Percentiles rank a stretch among this genome's conserved stretches.
Conservation (phyloP, 2,113 vertebrate species). For the Semnopithecus entellus region DNA sequence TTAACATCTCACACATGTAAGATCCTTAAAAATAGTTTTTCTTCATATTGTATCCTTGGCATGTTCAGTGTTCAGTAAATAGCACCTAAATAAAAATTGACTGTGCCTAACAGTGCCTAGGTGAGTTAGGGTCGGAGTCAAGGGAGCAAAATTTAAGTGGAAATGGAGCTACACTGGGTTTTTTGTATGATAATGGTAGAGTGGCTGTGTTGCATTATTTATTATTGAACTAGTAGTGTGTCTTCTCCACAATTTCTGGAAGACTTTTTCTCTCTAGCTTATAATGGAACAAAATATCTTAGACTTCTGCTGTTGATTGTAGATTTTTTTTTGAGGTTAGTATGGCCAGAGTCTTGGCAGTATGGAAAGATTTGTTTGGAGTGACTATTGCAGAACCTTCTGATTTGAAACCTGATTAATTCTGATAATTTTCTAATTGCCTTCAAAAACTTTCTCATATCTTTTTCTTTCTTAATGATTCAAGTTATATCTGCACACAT, state of each 20-base stretch:
- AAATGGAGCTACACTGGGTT: background rate
- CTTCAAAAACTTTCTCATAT: background rate
- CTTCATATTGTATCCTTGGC: background rate
- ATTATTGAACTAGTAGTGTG: background rate
- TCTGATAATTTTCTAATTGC: slow-evolving; percentile 23
- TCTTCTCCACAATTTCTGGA: background rate
- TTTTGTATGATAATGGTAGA: background rate
- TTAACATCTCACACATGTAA: background rate
- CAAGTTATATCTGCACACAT: background rate
- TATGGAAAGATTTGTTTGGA: background rate
- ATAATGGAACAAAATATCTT: background rate
- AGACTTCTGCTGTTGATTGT: background rate
- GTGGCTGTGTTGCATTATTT: background rate
- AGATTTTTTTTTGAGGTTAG: slow-evolving; percentile 3
- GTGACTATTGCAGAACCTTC: background rate
- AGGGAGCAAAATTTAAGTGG: background rate
- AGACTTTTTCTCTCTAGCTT: background rate
- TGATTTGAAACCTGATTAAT: background rate
- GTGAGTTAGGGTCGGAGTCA: background rate
- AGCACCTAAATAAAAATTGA: background rate
- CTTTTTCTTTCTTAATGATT: slow-evolving; percentile 12
- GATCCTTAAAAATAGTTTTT: background rate
- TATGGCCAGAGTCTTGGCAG: background rate
- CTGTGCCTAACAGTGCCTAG: background rate
- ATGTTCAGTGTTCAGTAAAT: background rate